These are phyloP conservation scores for Plecturocebus donacophilus DNA, from an alignment of 2,113 vertebrate genomes.

Conservation along the genomic window DNA sequence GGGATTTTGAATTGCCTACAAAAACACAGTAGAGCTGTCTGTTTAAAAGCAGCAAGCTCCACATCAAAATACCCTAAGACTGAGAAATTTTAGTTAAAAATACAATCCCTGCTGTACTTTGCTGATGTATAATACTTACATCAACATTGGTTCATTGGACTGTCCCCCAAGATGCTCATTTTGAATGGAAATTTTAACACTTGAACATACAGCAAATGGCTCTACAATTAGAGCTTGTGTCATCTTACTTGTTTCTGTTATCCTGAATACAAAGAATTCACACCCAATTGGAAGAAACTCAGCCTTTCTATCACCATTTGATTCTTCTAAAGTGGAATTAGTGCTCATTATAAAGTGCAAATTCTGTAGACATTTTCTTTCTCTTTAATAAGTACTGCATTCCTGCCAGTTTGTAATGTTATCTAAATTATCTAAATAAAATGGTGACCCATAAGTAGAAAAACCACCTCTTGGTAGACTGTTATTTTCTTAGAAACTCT, in stretches of 20 bases:
- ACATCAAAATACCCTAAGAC: not conserved
- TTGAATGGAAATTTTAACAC: not conserved
- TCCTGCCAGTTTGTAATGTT: not conserved
- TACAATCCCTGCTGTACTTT: not conserved
- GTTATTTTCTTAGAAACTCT: not conserved
- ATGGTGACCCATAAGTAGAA: not conserved
- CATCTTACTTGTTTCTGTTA: not conserved
- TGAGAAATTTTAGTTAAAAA: not conserved
- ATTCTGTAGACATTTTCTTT: not conserved
- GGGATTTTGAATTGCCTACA: conserved; percentile 98
- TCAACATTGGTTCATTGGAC: not conserved
- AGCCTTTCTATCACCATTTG: not conserved
- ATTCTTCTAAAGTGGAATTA: not conserved
- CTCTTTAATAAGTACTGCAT: not conserved
- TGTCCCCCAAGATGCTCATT: not conserved
- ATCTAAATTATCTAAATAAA: not conserved
- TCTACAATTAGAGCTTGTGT: not conserved
- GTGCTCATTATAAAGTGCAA: not conserved
- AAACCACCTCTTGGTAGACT: not conserved
- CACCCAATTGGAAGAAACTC: not conserved
- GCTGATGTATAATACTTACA: not conserved
- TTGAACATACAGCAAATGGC: not conserved
- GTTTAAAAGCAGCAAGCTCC: not conserved
- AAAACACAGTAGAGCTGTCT: not conserved
- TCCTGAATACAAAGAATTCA: not conserved